Evolutionary conservation across 2,797 vertebrate genomes (phyloP), one percentile per base, ranked within the genome.

Genomic region (Pampus argenteus): DNA sequence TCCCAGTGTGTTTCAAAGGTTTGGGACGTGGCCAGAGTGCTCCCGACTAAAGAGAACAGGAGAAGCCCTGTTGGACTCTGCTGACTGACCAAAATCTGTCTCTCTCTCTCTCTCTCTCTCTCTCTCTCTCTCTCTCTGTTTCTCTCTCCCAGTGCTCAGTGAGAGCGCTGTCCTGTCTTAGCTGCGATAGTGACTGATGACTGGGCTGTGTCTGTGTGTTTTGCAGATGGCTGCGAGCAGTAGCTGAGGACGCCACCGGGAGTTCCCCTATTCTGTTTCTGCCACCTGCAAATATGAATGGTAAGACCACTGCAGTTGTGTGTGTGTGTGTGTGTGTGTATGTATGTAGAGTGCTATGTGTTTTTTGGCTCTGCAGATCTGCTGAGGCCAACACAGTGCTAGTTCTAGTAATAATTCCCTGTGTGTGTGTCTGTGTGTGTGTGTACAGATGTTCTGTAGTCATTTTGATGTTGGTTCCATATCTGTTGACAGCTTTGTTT

Each of bases 281-380:
- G 49, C 78, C 85, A 87, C 84, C 69, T 87, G 86, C 86, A 77
- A 89, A 85, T 8, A 93, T 93, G 92, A 93, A 92, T 85, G 90
- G 92, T 93, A 89, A 90, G 90, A 71, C 22, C 49, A 49, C 69
- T 85, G 75, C 38, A 36, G 63, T 66, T 80, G 55, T 74, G 70
- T 64, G 48, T 31, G 67, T 7, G 40, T 47, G 28, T 1, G 47
- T 71, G 49, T 63, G 48, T 70, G 48, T 67, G 50, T 63, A 28
- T 61, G 17, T 44, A 28, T 49, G 31, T 42, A 28, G 20, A 58
- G 17, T 50, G 60, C 15, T 31, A 38, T 76, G 66, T 66, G 28
- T 55, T 38, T 66, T 28, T 18, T 18, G 66, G 48, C 31, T 66
- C 47, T 65, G 66, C 42, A 72, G 71, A 76, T 62, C 61, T 66